Evolutionary conservation across 1,140 invertebrate species (phyloP), one percentile per base, ranked within the genome.

Genomic region (Paraescarpia echinospica): DNA sequence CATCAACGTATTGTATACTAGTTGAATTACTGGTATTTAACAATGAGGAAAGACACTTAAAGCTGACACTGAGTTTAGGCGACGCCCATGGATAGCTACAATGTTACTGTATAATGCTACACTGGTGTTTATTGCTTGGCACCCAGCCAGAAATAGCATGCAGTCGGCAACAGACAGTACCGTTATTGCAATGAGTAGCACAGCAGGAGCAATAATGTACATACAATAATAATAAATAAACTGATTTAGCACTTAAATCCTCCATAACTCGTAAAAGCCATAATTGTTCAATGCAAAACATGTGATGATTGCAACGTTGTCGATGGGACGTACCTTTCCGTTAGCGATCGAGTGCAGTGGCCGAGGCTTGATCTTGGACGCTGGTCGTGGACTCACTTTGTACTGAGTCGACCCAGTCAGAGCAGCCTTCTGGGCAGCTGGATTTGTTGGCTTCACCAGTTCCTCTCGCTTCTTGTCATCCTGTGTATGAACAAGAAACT

Each of bases 381-480:
- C 97, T 2, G 96, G 97, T 77, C 96, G 96, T 4, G 97, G 96
- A 8, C 97, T 97, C n/a, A 98, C 96, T 96, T 97, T 98, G 93
- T 97, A 96, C 96, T 96, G 96, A 94, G 97, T 95, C 94, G 94
- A 96, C 91, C 97, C 95, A 93, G 96, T 93, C 89, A 97, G 94
- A 33, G 94, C 94, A 91, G 97, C 95, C 95, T 97, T 97, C 94
- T 97, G 97, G 22, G 97, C 97, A 9, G 97, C 95, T 12, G 97
- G 97, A 96, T 97, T 98, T 1, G 97, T 97, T 31, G 98, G 97
- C 94, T 98, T 97, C n/a, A 98, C 95, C 22, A 98, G 94, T 92
- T 97, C 97, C 93, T 98, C 97, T 41, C 97, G 95, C 94, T 97
- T 97, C 27, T 97, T 96, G 89, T 96, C 96, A 89, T 96, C 96